Percentiles rank a stretch among this genome's conserved stretches.
These are phyloP conservation scores for Pseudococcus longispinus DNA, from an alignment of 2,888 invertebrate species.

Conservation along the genomic window DNA sequence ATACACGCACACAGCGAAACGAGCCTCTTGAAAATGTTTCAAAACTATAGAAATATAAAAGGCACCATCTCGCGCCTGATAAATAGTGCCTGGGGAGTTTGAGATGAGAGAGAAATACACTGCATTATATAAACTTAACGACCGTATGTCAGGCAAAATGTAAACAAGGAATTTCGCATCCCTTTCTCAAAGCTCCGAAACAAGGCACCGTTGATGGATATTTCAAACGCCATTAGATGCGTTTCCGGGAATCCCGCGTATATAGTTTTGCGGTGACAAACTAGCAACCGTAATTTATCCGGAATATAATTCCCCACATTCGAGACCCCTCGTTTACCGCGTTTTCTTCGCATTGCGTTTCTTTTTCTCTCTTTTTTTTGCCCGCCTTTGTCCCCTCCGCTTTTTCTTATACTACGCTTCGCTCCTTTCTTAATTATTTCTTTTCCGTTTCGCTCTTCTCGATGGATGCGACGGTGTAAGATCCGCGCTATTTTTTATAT, in stretches of 20 bases:
- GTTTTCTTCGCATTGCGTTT: neutral
- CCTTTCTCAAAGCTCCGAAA: slow-evolving; percentile 37
- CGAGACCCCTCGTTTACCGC: neutral
- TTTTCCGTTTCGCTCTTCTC: neutral
- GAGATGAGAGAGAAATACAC: slow-evolving; percentile 43
- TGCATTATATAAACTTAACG: slow-evolving; percentile 42
- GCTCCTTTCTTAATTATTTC: neutral
- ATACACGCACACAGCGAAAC: neutral
- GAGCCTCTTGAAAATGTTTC: slow-evolving; percentile 25
- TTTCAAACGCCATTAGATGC: slow-evolving; percentile 43
- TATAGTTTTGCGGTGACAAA: slow-evolving; percentile 38
- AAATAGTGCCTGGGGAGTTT: slow-evolving; percentile 47
- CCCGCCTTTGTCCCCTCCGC: neutral
- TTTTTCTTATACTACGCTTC: neutral
- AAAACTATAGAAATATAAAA: slow-evolving; percentile 33
- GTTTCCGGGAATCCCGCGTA: slow-evolving; percentile 36
- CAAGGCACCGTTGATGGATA: slow-evolving; percentile 42
- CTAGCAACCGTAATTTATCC: slow-evolving; percentile 38
- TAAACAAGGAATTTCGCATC: slow-evolving; percentile 43
- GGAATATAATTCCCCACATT: slow-evolving; percentile 21
- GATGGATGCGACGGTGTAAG: neutral
- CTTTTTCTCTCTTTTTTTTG: neutral
- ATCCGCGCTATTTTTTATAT: slow-evolving; percentile 12
- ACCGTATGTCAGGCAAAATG: slow-evolving; percentile 50
- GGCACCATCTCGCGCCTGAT: slow-evolving; percentile 44